Base-by-base conservation (phyloP, 2,888 invertebrate genomes). In the Caenorhabditis doughertyi region DNA sequence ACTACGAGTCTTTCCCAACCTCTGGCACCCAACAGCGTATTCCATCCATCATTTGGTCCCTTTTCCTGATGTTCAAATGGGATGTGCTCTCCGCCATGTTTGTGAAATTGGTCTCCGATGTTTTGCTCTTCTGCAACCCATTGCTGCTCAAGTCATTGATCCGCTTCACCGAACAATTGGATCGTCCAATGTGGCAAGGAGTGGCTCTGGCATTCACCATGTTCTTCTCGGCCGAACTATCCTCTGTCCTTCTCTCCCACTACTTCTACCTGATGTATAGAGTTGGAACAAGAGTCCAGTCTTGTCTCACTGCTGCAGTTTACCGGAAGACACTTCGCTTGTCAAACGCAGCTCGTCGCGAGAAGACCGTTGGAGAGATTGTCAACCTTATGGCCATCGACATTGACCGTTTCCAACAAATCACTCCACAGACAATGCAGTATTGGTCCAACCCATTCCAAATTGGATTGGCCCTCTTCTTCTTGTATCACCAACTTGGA, bases 341-440 rank as follows among this genome's bases (percentile, higher is more conserved):
- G 65, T 93, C 93, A 23, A 93, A 91, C 82, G 84, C 92, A n/a
- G 92, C 93, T 3, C 90, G 93, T 42, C 91, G 92, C 35, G 90
- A 92, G 29, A 93, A 93, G 27, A 94, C 93, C 0, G 93, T 93
- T 2, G 94, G 94, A 13, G 94, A 91, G 89, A 93, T 94, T 47
- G 93, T 94, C 11, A 94, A 94, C 88, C 87, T 94, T 76, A 94
- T 94, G 93, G 92, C 93, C 11, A 92, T 93, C 49, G 93, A 93
- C 81, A 92, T 93, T n/a, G 93, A 93, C 79, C 88, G 93, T 49
- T 88, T 93, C 70, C 92, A 92, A 81, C 92, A 92, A 79, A 91
- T 92, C 67, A 87, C 92, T 5, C 91, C 91, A 4, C 89, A 89
- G 77, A 89, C 88, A 1, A 89, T 90, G 84, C 91, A 91, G 65